Conservation (phyloP, 2,888 invertebrate species). For the Agonopterix alstromeriana region DNA sequence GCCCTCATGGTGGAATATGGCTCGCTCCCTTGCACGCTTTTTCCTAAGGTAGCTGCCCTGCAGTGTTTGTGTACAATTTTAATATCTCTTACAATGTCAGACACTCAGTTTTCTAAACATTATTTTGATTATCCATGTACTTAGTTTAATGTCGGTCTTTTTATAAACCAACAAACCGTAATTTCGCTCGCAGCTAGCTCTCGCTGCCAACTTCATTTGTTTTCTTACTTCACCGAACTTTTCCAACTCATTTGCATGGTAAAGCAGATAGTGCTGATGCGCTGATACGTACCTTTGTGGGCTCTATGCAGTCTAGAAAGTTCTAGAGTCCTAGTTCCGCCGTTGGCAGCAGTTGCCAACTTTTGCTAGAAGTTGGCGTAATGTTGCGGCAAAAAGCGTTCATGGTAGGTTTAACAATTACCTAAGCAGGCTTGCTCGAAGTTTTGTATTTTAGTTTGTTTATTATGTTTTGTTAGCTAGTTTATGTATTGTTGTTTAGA, state of each 20-base stretch:
- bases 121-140: neutral
- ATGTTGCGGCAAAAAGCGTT: constrained; percentile 70
- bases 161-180: constrained; percentile 17
- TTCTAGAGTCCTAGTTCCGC: constrained; percentile 38
- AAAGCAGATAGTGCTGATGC: constrained; percentile 74
- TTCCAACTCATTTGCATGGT: constrained; percentile 76
- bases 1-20: too few relatives aligned
- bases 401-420: constrained; percentile 73
- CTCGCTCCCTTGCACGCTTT: too few relatives aligned
- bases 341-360: constrained; percentile 58
- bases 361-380: constrained; percentile 62
- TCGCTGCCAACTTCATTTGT: constrained; percentile 31
- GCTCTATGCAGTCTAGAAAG: constrained; percentile 62
- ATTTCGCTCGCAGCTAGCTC: constrained; percentile 22
- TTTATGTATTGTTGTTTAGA: too few relatives aligned
- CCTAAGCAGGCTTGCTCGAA: constrained; percentile 60
- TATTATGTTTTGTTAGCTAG: constrained; percentile 29
- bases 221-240: constrained; percentile 70
- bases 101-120: neutral
- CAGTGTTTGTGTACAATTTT: too few relatives aligned
- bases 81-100: neutral
- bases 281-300: constrained; percentile 64
- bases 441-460: constrained; percentile 38
- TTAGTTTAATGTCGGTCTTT: neutral
- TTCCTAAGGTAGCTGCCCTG: too few relatives aligned